Evolutionary conservation across 2,113 vertebrate genomes (phyloP).

Genomic region (Limnothrissa miodon): DNA sequence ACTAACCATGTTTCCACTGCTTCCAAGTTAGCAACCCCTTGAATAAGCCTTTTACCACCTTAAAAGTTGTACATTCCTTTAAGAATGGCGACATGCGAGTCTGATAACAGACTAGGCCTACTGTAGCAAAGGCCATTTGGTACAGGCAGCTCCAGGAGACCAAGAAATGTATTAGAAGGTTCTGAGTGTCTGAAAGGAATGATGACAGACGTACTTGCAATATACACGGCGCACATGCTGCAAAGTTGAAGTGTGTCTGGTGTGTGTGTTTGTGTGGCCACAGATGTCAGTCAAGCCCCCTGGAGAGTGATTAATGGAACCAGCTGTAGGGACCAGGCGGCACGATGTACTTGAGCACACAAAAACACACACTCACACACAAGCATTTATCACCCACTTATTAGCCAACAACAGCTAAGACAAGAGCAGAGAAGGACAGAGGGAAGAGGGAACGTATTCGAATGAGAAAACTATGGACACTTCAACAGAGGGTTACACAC

Average conservation of each 20-base stretch:
- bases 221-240: neutral
- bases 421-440: slow-evolving; percentile 13
- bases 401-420: slow-evolving; percentile 43
- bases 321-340: slow-evolving; percentile 40
- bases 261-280: slow-evolving; percentile 25
- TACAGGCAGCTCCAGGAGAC: no score
- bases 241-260: neutral
- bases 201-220: neutral
- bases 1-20: no score
- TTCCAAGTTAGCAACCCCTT: no score
- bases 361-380: slow-evolving; percentile 21
- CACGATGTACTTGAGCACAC: slow-evolving; percentile 14
- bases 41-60: no score
- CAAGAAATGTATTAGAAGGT: neutral
- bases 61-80: no score
- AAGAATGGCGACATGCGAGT: no score
- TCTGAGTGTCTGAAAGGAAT: neutral
- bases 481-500: neutral
- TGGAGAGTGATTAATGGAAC: slow-evolving; percentile 49
- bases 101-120: no score
- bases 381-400: slow-evolving; percentile 36
- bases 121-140: no score
- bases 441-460: slow-evolving; percentile 6
- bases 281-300: slow-evolving; percentile 26
- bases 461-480: slow-evolving; percentile 26